Evolutionary conservation across 2,888 invertebrate species (phyloP).

Genomic region (Sisyra terminalis): DNA sequence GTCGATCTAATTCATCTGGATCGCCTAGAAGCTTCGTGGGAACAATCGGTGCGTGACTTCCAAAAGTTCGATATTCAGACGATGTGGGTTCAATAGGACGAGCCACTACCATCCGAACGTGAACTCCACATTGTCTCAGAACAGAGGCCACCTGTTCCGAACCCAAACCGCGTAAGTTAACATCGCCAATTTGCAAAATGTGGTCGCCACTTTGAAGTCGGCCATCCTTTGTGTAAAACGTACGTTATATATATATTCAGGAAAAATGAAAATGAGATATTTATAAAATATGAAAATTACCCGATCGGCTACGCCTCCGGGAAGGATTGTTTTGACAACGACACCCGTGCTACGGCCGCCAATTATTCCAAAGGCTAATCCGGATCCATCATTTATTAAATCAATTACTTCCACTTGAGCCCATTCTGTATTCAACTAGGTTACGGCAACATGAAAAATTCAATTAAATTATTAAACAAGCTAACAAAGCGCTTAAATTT

Average conservation of each 20-base stretch:
- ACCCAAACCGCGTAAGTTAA: slow-evolving; percentile 84
- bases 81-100: slow-evolving; percentile 56
- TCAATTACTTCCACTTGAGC: slow-evolving; percentile 92
- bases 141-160: slow-evolving; percentile 85
- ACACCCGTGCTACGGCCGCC: slow-evolving; percentile 85
- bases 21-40: slow-evolving; percentile 70
- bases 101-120: slow-evolving; percentile 75
- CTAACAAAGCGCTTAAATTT: no score
- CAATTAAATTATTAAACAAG: no score
- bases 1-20: slow-evolving; percentile 63
- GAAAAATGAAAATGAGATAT: neutral
- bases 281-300: slow-evolving; percentile 33
- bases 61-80: slow-evolving; percentile 43
- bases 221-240: slow-evolving; percentile 53
- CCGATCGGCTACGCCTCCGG: slow-evolving; percentile 83
- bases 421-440: slow-evolving; percentile 85
- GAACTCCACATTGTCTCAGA: slow-evolving; percentile 73
- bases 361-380: slow-evolving; percentile 87
- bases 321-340: slow-evolving; percentile 84
- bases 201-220: slow-evolving; percentile 94
- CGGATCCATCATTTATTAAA: slow-evolving; percentile 80
- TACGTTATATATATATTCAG: neutral
- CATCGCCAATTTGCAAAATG: slow-evolving; percentile 85
- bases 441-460: no score
- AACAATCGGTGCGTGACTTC: slow-evolving; percentile 65